These are phyloP conservation scores for Chironex yamaguchii DNA, from an alignment of 30 jellyfish, hydroid and myxozoan genomes.

Conservation along the genomic window DNA sequence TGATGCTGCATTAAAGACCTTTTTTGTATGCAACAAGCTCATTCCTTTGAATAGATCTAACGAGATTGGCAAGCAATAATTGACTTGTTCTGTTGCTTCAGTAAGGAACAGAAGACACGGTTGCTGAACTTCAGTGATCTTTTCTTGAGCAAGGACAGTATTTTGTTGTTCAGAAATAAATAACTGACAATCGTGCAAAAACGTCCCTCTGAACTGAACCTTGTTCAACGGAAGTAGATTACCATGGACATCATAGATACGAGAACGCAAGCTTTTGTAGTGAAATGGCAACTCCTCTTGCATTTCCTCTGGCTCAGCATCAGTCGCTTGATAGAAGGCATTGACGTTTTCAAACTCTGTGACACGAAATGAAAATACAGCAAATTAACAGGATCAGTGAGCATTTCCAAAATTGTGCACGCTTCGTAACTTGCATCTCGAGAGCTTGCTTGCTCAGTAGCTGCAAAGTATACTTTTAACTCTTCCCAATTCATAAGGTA, in stretches of 20 bases:
- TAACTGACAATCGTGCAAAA: constrained; percentile 23
- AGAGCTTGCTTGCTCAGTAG: constrained; percentile 65
- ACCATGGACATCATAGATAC: constrained; percentile 47
- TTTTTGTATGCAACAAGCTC: constrained; percentile 42
- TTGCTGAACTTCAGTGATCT: constrained; percentile 48
- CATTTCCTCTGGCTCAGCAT: constrained; percentile 80
- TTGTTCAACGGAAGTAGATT: constrained; percentile 28
- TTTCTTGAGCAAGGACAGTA: constrained; percentile 28
- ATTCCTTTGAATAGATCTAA: constrained; percentile 51
- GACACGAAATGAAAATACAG: constrained; percentile 76
- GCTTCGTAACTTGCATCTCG: constrained; percentile 74
- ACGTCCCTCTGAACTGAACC: constrained; percentile 73
- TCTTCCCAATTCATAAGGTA: constrained; percentile 80
- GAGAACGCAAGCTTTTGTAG: constrained; percentile 37
- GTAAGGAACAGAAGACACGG: constrained; percentile 52
- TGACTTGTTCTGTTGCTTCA: constrained; percentile 76
- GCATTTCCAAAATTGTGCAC: constrained; percentile 63
- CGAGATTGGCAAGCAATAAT: constrained; percentile 55
- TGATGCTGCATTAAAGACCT: constrained; percentile 56
- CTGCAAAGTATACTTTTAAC: constrained; percentile 61
- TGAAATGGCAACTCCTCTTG: constrained; percentile 38
- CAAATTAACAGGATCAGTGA: constrained; percentile 36
- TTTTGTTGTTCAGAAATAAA: constrained; percentile 21
- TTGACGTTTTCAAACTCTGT: constrained; percentile 59
- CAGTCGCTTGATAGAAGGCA: constrained; percentile 73